These are phyloP conservation scores for Pachypanchax playfairii DNA, from an alignment of 2,113 vertebrate species.

Conservation along the genomic window DNA sequence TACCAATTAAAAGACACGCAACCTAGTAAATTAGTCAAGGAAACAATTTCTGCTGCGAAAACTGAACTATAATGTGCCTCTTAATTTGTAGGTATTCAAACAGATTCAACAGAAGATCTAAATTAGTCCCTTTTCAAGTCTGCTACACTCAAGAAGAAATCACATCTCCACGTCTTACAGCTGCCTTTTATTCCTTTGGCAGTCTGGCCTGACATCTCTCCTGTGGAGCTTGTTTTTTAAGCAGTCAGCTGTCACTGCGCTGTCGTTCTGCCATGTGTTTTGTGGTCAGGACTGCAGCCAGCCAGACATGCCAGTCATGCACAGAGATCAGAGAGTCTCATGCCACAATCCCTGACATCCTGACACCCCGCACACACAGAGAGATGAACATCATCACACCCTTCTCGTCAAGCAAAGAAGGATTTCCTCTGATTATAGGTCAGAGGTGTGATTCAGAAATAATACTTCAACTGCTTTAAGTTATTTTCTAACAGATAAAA, in stretches of 20 bases:
- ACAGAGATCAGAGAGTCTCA: constrained; percentile 63
- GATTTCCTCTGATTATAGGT: constrained; percentile 16
- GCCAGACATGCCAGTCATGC: constrained; percentile 51
- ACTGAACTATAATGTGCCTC: no score
- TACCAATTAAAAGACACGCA: no score
- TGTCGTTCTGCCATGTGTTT: constrained; percentile 57
- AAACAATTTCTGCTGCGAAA: no score
- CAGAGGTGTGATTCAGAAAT: not conserved
- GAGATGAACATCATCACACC: constrained; percentile 19
- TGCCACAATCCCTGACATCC: constrained; percentile 52
- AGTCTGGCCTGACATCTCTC: constrained; percentile 12
- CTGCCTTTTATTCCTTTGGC: constrained; percentile 23
- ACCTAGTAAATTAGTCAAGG: no score
- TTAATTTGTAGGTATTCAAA: no score
- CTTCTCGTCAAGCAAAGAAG: constrained; percentile 41
- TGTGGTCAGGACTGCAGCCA: constrained; percentile 42
- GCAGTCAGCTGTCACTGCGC: constrained; percentile 63
- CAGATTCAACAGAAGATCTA: no score
- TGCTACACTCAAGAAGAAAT: not conserved
- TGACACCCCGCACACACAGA: constrained; percentile 22
- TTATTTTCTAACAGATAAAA: not conserved
- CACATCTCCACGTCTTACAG: not conserved
- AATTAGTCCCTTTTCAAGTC: no score
- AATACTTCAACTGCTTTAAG: not conserved
- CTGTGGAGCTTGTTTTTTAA: constrained; percentile 54